Evolutionary conservation across 2,113 vertebrate species (phyloP).

Genomic region (Oostethus manadensis): DNA sequence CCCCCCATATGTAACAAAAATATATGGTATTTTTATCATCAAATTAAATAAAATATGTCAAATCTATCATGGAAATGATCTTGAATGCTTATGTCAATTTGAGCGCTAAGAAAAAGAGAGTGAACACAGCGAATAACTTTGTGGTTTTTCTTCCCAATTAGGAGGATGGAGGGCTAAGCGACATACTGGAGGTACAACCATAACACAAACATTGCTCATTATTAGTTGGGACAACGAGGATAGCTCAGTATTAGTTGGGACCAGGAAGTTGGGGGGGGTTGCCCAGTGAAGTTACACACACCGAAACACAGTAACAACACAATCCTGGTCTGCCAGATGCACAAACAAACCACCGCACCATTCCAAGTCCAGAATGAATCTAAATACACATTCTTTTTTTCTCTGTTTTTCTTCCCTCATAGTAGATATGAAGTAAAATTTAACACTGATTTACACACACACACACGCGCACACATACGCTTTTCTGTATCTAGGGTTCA

Average conservation of each 20-base stretch:
- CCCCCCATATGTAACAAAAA: conserved; percentile 61
- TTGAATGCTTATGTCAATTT: conserved; percentile 69
- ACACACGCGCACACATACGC: conserved; percentile 66
- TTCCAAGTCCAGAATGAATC: conserved; percentile 75
- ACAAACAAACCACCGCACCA: conserved; percentile 61
- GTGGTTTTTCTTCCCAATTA: conserved; percentile 36
- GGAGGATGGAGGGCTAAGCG: conserved; percentile 40
- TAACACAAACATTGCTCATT: conserved; percentile 53
- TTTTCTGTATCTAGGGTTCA: conserved; percentile 83
- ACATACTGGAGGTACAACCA: conserved; percentile 43
- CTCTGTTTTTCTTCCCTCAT: conserved; percentile 15
- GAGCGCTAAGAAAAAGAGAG: conserved; percentile 61
- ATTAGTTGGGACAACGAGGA: conserved; percentile 52
- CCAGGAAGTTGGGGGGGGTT: conserved; percentile 60
- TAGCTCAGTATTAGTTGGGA: conserved; percentile 68
- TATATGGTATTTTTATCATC: conserved; percentile 61
- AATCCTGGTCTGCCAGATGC: conserved; percentile 64
- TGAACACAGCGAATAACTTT: conserved; percentile 34
- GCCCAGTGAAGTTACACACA: conserved; percentile 84
- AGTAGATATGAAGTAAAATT: conserved; percentile 80
- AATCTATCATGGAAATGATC: conserved; percentile 61
- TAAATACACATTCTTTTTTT: conserved; percentile 78
- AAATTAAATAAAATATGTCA: conserved; percentile 72
- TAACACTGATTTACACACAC: conserved; percentile 91
- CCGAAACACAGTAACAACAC: conserved; percentile 73